A percentile compares a stretch with the other conserved stretches of the same genome.
Conservation (phyloP, 2,888 invertebrate genomes). For the Cheilosia urbana region DNA sequence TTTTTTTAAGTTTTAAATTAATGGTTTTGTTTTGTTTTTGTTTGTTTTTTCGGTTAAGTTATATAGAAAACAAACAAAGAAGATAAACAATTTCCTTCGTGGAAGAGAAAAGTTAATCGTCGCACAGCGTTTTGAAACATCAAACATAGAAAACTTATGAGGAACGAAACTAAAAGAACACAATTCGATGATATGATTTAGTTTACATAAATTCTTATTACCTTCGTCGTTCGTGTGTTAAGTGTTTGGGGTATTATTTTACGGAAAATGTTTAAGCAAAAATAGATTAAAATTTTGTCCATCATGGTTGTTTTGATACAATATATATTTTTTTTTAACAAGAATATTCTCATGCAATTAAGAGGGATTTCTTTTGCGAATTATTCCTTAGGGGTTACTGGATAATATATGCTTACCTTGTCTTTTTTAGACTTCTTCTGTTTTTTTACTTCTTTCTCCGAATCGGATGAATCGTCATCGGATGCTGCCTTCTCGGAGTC, state of each 20-base stretch:
- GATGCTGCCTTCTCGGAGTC: constrained; percentile 83
- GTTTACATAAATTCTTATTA: constrained; percentile 72
- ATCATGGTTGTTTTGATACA: constrained; percentile 67
- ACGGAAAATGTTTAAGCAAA: constrained; percentile 75
- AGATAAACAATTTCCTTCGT: constrained; percentile 31
- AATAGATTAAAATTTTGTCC: constrained; percentile 75
- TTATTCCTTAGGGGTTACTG: constrained; percentile 22
- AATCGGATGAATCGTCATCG: constrained; percentile 83
- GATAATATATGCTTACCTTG: constrained; percentile 79
- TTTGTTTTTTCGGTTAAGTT: constrained; percentile 68
- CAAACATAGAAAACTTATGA: constrained; percentile 28
- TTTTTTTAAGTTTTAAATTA: constrained; percentile 72
- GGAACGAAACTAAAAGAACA: constrained; percentile 25
- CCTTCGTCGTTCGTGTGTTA: constrained; percentile 74
- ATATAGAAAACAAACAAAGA: constrained; percentile 42
- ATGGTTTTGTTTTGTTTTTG: constrained; percentile 62
- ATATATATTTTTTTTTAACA: constrained; percentile 75
- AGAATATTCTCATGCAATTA: constrained; percentile 75
- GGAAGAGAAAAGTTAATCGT: constrained; percentile 28
- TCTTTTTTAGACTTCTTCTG: constrained; percentile 83
- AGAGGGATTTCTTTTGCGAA: constrained; percentile 60
- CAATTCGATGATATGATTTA: constrained; percentile 65
- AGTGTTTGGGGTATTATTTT: constrained; percentile 72
- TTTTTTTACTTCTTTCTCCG: constrained; percentile 82
- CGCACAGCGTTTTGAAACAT: constrained; percentile 31